A percentile compares a stretch with the other conserved stretches of the same genome.
Conservation (phyloP, 2,113 vertebrate species). For the Ictalurus furcatus region DNA sequence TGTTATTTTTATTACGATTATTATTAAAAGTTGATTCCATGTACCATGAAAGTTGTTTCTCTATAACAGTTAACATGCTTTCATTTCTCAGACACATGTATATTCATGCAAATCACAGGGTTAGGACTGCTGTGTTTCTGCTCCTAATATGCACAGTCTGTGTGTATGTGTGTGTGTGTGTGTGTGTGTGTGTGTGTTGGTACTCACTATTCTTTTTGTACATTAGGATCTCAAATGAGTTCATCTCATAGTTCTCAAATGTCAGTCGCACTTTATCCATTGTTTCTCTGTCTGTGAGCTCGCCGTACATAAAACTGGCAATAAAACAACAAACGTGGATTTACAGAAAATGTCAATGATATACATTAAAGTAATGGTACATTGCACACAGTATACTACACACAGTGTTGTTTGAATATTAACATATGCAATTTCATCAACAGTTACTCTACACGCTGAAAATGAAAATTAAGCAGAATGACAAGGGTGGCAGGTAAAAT, state of each 20-base stretch:
- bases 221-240: slow-evolving; percentile 99
- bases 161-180: slow-evolving; percentile 40
- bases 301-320: slow-evolving; percentile 97
- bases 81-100: slow-evolving; percentile 60
- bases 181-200: slow-evolving; percentile 1
- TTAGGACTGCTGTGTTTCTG: neutral
- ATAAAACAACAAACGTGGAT: slow-evolving; percentile 52
- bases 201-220: slow-evolving; percentile 99
- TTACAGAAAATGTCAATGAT: neutral
- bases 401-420: neutral
- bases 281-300: slow-evolving; percentile 98
- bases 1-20: neutral
- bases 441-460: neutral
- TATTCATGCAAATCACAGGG: slow-evolving; percentile 32
- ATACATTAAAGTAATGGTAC: neutral
- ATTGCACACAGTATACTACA: neutral
- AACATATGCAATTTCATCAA: neutral
- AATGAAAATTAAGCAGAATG: no score
- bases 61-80: neutral
- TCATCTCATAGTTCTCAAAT: slow-evolving; percentile 99
- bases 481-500: no score
- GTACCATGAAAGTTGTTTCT: slow-evolving; percentile 51
- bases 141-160: neutral
- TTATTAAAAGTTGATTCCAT: neutral
- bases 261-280: slow-evolving; percentile 95